phyloP scores from a whole-genome alignment of 1,140 invertebrate species.

The Hyles vespertilio region DNA sequence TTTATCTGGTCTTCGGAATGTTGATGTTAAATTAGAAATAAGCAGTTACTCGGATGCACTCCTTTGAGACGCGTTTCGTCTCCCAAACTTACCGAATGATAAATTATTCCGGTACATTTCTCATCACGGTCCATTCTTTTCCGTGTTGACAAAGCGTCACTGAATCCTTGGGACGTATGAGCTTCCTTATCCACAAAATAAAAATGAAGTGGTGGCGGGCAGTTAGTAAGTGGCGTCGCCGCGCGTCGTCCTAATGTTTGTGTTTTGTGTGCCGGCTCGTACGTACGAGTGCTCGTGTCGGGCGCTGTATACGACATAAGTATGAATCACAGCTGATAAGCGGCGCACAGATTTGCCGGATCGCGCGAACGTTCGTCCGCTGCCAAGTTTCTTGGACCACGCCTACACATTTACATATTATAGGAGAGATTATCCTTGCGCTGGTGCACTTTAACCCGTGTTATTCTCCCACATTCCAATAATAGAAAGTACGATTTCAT shows the following conservation, averaged over 20 bases:
- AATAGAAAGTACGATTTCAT: neutral
- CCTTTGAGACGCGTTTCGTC: conserved; percentile 52
- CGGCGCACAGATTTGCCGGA: conserved; percentile 62
- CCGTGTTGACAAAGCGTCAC: conserved; percentile 54
- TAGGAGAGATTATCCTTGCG: conserved; percentile 4
- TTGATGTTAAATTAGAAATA: conserved; percentile 65
- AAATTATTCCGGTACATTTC: conserved; percentile 71
- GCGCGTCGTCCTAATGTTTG: conserved; percentile 26
- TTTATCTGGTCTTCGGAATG: conserved; percentile 62
- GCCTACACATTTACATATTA: conserved; percentile 60
- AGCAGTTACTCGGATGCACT: conserved; percentile 50
- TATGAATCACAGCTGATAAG: conserved; percentile 72
- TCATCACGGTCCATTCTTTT: conserved; percentile 67
- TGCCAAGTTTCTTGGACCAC: conserved; percentile 63
- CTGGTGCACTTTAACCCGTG: neutral
- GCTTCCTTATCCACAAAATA: conserved; percentile 60
- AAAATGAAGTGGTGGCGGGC: conserved; percentile 46
- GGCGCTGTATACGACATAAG: conserved; percentile 38
- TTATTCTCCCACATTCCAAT: neutral
- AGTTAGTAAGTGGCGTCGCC: conserved; percentile 48
- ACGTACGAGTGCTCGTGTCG: conserved; percentile 13
- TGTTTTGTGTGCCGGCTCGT: conserved; percentile 20
- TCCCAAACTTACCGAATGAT: conserved; percentile 64
- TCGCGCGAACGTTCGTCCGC: conserved; percentile 44
- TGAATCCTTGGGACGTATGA: conserved; percentile 55